Base-by-base conservation (phyloP, 2,888 invertebrate species). In the Dasypogon diadema region DNA sequence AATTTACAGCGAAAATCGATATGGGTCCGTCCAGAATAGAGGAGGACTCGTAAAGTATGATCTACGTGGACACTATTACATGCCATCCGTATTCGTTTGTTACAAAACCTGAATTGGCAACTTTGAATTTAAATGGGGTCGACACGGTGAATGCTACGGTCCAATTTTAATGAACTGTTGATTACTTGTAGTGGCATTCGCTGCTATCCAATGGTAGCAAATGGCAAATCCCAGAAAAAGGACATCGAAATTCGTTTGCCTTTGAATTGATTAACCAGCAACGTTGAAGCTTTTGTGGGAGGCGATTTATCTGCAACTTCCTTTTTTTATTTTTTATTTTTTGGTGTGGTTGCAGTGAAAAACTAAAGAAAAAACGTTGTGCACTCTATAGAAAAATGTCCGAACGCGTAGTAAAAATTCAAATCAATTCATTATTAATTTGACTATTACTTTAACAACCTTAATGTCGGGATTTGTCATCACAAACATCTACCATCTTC, bases 1-100 rank as follows among this genome's bases (percentile, higher is more conserved):
- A 65, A 65, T 65, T 65, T 65, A 65, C 65, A 46, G 65, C 48
- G 65, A 48, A 65, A 65, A 65, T 65, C 65, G 65, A 65, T 65
- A 37, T 14, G 26, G 21, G 65, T 65, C 24, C 42, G 65, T 65
- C 24, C 46, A 8, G 65, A 24, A 42, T 10, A n/a, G 14, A 14
- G 65, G 21, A 42, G 65, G 21, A 42, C 46, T 37, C 34, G 22
- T 42, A 42, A 42, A 2, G n/a, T 42, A 6, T 42, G 12, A 42
- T 42, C 42, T 42, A 12, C 42, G 3, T 5, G 34, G 34, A 30
- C 10, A 30, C 34, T 30, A 30, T 30, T 30, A 22, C 12, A 46
- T 48, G 65, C 22, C 21, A 24, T 24, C 48, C 46, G 46, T 48
- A 46, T 48, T 48, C 48, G 48, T 48, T 65, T 46, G 48, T 46